phyloP scores from a whole-genome alignment of 2,888 invertebrate genomes.

The Timandra comae region DNA sequence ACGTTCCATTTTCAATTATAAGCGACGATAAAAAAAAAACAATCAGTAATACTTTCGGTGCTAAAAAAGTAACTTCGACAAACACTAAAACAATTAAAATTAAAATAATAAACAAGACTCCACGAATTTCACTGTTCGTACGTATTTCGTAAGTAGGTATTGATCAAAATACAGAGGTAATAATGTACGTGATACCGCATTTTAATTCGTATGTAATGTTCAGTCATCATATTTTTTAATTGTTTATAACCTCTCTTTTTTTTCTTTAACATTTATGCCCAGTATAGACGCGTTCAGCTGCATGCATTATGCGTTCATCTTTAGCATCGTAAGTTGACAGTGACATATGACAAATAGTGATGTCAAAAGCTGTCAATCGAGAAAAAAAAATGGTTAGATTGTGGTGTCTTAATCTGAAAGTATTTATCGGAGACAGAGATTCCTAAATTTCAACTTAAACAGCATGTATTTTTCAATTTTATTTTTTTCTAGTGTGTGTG shows the following conservation, averaged over 20 bases:
- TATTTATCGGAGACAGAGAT: too few species aligned
- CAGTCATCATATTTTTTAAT: slow-evolving; percentile 57
- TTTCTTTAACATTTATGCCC: slow-evolving; percentile 39
- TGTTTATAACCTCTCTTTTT: slow-evolving; percentile 51
- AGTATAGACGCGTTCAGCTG: slow-evolving; percentile 30
- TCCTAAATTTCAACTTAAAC: too few species aligned
- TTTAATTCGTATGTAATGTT: slow-evolving; percentile 63
- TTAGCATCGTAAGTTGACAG: slow-evolving; percentile 35
- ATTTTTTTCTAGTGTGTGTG: too few species aligned
- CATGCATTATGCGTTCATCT: slow-evolving; percentile 37
- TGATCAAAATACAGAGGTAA: slow-evolving; percentile 55
- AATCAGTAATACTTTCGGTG: slow-evolving; percentile 15
- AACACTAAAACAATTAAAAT: slow-evolving; percentile 36
- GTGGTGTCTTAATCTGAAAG: too few species aligned
- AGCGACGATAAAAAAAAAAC: slow-evolving; percentile 20
- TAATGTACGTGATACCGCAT: slow-evolving; percentile 74
- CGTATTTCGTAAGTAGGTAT: slow-evolving; percentile 53
- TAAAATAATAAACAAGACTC: slow-evolving; percentile 33
- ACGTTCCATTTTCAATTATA: slow-evolving; percentile 24
- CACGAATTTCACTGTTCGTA: slow-evolving; percentile 35
- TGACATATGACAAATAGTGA: slow-evolving; percentile 9
- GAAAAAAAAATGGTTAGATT: slow-evolving; percentile 22
- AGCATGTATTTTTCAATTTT: too few species aligned
- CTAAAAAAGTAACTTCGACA: slow-evolving; percentile 28
- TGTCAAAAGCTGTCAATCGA: slow-evolving; percentile 12